Evolutionary conservation across 2,113 vertebrate species (phyloP), one percentile per base, ranked within the genome.

Genomic region (Cacatua alba): DNA sequence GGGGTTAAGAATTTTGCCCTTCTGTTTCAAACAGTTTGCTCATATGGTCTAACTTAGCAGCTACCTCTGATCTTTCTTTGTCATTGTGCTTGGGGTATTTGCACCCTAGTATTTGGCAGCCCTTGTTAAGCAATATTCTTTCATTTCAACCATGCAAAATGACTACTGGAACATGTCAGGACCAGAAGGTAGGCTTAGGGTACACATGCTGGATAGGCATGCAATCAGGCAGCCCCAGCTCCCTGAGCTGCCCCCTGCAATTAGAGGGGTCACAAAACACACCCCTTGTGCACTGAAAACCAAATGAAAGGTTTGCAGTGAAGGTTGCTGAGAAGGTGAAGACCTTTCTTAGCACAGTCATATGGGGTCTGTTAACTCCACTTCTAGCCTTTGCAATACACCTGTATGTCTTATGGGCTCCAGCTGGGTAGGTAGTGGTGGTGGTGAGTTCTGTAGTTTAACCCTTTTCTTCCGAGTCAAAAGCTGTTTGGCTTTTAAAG

Each of bases 171-270:
- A 60, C 31, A 15, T 1, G 9, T 35, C n/a, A 26, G 28, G 29
- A 17, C 21, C 15, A 23, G 44, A 17, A 72, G 19, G 33, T n/a
- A 46, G 43, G 13, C 37, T 78, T 48, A 29, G 48, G 23, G 15
- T 18, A 17, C 44, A 7, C 5, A 8, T 1, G 10, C 20, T 59
- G 25, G 29, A 35, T 46, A 18, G 33, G 9, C 2, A 0, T 57
- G 21, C 17, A 17, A 2, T 31, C 46, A 43, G 18, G 14, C 24
- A 72, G 31, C 48, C 51, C 72, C 51, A n/a, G 20, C 35, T 57
- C 68, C 63, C 41, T 19, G 19, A 85, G 29, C 23, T 51, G 55
- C 48, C 25, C 43, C 46, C 33, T 75, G 67, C 49, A 33, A 6
- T 43, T 21, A 29, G 18, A 31, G 11, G 6, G 9, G 13, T 65